A percentile compares a stretch with the other conserved stretches of the same genome.
Evolutionary conservation across 2,797 vertebrate species (phyloP).

Genomic region (Phaenicophaeus curvirostris): DNA sequence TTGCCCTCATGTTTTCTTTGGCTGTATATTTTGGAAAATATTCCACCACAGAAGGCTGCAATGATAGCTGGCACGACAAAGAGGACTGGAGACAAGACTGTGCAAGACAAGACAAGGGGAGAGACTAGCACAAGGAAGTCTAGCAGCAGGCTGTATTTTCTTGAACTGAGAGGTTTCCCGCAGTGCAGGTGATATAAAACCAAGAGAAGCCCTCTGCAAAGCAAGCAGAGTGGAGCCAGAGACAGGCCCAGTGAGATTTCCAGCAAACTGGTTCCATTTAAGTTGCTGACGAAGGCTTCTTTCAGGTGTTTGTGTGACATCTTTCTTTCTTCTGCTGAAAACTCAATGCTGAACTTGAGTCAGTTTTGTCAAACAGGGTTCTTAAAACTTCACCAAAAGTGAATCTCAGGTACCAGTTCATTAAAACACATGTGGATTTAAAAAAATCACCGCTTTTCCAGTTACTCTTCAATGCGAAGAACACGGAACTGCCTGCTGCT

Average conservation of each 20-base stretch:
- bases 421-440: background rate
- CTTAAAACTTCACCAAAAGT: background rate
- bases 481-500: fast-evolving
- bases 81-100: conserved; percentile 81
- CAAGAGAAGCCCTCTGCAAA: conserved; percentile 86
- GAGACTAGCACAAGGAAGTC: conserved; percentile 87
- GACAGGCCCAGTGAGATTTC: conserved; percentile 86
- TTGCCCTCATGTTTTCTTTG: conserved; percentile 34
- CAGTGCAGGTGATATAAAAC: conserved; percentile 75
- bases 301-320: conserved; percentile 88
- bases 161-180: conserved; percentile 68
- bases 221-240: conserved; percentile 84
- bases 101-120: conserved; percentile 86
- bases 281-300: conserved; percentile 90
- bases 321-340: conserved; percentile 39
- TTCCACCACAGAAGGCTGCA: conserved; percentile 48
- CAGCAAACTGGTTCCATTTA: conserved; percentile 88
- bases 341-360: background rate
- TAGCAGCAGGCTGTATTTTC: conserved; percentile 78
- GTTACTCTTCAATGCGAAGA: background rate
- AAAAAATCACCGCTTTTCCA: background rate
- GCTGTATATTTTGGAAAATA: conserved; percentile 76
- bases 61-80: conserved; percentile 70
- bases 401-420: fast-evolving
- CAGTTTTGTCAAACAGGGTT: background rate